Percentiles rank a stretch among this genome's conserved stretches.
phyloP scores from a whole-genome alignment of 2,797 vertebrate species.

The Cottoperca gobio region DNA sequence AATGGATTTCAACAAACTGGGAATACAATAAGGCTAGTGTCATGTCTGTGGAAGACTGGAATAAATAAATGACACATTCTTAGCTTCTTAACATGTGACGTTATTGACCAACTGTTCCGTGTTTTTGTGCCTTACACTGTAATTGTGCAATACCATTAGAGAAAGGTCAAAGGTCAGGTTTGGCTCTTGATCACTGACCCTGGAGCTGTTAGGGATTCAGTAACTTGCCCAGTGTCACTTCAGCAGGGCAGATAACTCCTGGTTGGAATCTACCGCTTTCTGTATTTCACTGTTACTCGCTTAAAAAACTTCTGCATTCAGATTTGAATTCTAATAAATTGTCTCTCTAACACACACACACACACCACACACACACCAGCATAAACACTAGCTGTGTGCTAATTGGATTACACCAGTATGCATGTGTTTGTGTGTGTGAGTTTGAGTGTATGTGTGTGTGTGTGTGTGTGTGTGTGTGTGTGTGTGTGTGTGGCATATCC shows the following conservation, averaged over 20 bases:
- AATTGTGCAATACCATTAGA: not conserved
- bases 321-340: slow-evolving; percentile 47
- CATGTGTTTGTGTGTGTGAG: slow-evolving; percentile 14
- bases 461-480: slow-evolving; percentile 41
- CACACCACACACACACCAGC: slow-evolving; percentile 37
- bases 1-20: slow-evolving; percentile 18
- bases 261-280: not conserved
- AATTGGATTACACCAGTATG: slow-evolving; percentile 74
- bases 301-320: slow-evolving; percentile 42
- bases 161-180: slow-evolving; percentile 21
- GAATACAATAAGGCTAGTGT: not conserved
- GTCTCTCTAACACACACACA: slow-evolving; percentile 28
- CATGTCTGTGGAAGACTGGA: not conserved
- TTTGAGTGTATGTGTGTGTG: slow-evolving; percentile 28
- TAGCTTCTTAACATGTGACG: not conserved
- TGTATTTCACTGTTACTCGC: slow-evolving; percentile 6
- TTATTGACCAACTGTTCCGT: not conserved
- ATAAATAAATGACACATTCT: not conserved
- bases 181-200: slow-evolving; percentile 2
- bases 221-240: not conserved
- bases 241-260: not conserved
- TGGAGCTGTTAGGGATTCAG: not conserved
- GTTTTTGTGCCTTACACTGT: not conserved
- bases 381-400: slow-evolving; percentile 64
- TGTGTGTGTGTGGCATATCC: slow-evolving; percentile 68